Evolutionary conservation across 2,113 vertebrate species (phyloP), one percentile per base, ranked within the genome.

Genomic region (Nothobranchius furzeri): DNA sequence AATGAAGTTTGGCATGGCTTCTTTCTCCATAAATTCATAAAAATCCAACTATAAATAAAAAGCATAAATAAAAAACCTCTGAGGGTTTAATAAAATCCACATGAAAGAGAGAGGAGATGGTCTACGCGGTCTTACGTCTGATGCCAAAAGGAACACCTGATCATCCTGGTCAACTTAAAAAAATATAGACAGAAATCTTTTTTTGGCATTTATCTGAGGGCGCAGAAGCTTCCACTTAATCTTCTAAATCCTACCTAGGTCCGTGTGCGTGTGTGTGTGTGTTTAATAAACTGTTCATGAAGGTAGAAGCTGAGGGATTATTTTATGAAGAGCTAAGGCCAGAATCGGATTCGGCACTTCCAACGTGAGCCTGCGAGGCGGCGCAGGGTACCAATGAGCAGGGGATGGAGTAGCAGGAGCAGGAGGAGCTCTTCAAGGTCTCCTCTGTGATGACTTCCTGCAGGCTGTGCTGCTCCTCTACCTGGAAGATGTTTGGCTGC

Each of bases 401-500:
- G n/a, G 90, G 84, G 20, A 92, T 93, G 86, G 93, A 93, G 82
- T 94, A 91, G 52, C 92, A 80, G 85, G 96, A 94, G 40, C 94
- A 96, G 64, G 92, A 46, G 49, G 94, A 94, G 85, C 90, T 96
- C 80, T 95, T 95, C 13, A 95, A 60, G 12, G 92, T 93, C 76
- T 93, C 91, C 65, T 95, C 95, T 0, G 96, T 92, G 55, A 99
- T 87, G 3, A 97, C 95, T 50, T 92, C 92, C 81, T 93, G 94
- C 75, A 98, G 91, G 30, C 94, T 91, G 65, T 96, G 95, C 77
- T 96, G 87, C 79, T 95, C 95, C 80, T 98, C 98, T 85, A 98
- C 92, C 82, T 98, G 93, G 91, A 99, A 99, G 89, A 98, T 89
- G 87, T 96, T 95, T 59, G 93, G 88, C 79, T 97, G 94, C 74